These are phyloP conservation scores for Melanchra persicariae DNA, from an alignment of 2,888 invertebrate genomes.

Conservation along the genomic window DNA sequence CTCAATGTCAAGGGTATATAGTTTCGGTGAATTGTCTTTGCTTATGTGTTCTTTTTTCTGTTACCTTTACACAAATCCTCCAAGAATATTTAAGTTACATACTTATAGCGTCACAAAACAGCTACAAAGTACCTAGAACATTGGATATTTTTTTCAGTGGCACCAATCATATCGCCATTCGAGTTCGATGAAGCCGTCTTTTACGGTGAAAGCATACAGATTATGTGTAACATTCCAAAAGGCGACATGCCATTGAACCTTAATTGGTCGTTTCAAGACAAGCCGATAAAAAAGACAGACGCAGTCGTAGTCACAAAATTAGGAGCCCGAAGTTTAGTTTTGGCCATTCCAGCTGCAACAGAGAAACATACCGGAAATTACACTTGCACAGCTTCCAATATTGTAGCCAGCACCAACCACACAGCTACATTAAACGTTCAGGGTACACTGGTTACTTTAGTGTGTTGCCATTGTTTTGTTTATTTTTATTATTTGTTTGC, in stretches of 20 bases:
- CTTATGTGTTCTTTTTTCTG: conserved; percentile 77
- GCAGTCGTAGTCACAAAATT: conserved; percentile 90
- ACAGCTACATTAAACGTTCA: conserved; percentile 92
- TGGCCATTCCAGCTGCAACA: conserved; percentile 92
- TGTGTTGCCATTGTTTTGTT: conserved; percentile 71
- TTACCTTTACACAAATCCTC: conserved; percentile 61
- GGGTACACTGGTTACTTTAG: conserved; percentile 87
- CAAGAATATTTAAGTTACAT: conserved; percentile 40
- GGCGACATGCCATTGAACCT: conserved; percentile 94
- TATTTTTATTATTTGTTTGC: conserved; percentile 72
- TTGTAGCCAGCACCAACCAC: conserved; percentile 92
- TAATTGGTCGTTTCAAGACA: conserved; percentile 93
- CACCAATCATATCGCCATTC: conserved; percentile 91
- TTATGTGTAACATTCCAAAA: conserved; percentile 91
- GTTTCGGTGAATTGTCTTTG: conserved; percentile 79
- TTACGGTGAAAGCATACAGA: conserved; percentile 91
- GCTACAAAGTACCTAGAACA: conserved; percentile 33
- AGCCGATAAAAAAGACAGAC: conserved; percentile 82
- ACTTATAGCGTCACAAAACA: conserved; percentile 27
- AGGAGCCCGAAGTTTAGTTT: conserved; percentile 91
- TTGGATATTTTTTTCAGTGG: conserved; percentile 86
- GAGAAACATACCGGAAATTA: conserved; percentile 94
- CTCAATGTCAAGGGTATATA: conserved; percentile 92
- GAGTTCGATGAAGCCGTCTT: conserved; percentile 90
- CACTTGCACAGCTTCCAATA: conserved; percentile 94